Evolutionary conservation across 2,797 vertebrate genomes (phyloP).

Genomic region (Tokudaia muenninki): DNA sequence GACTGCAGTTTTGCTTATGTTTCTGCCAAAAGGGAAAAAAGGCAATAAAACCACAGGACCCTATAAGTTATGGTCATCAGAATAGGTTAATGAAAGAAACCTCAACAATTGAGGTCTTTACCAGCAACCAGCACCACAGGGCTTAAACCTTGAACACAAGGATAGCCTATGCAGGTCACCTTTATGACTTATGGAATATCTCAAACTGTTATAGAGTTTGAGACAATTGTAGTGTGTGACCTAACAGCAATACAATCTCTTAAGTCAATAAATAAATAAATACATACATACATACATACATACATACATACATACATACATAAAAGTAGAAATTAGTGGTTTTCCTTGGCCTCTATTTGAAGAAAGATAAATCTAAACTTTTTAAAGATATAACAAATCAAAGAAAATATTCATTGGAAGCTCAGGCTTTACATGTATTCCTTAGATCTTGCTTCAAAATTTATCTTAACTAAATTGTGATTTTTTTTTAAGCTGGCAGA

Average conservation of each 20-base stretch:
- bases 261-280: neutral
- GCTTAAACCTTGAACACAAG: neutral
- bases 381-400: conserved; percentile 19
- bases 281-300: neutral
- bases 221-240: neutral
- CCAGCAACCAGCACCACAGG: conserved; percentile 16
- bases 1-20: conserved; percentile 63
- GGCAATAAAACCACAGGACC: conserved; percentile 74
- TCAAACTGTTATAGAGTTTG: neutral
- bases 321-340: conserved; percentile 21
- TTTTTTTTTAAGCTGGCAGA: neutral
- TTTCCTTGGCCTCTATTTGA: neutral
- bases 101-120: neutral
- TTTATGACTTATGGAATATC: neutral
- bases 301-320: no score
- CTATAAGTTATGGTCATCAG: conserved; percentile 58
- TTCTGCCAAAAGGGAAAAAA: conserved; percentile 66
- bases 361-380: neutral
- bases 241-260: neutral
- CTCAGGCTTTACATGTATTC: conserved; percentile 67
- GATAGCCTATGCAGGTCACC: conserved; percentile 59
- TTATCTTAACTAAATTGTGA: conserved; percentile 30
- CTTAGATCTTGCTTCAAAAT: conserved; percentile 55
- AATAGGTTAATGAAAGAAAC: conserved; percentile 64
- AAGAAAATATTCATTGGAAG: conserved; percentile 56